Evolutionary conservation across 2,888 invertebrate species (phyloP), one percentile per base, ranked within the genome.

Genomic region (Dysmachus trigonus): DNA sequence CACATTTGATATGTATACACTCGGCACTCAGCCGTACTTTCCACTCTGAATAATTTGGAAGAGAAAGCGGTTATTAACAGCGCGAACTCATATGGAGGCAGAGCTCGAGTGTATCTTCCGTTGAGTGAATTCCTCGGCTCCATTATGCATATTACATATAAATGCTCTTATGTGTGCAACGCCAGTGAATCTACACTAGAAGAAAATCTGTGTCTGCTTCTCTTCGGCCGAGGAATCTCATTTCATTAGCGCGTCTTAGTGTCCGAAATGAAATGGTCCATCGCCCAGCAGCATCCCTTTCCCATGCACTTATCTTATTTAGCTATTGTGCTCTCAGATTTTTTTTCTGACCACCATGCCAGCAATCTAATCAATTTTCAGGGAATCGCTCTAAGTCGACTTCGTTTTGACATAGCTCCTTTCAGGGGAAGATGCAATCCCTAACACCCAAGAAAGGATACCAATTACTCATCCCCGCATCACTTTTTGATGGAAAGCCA

Each of bases 31-130:
- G 41, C 51, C 33, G 41, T 86, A 87, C 87, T 87, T 87, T 87
- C 87, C 87, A 87, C 85, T 87, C 87, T 87, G 86, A 87, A 87
- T 87, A 87, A 83, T 86, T 86, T 83, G 82, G 85, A 81, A 82
- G 87, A 87, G 87, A 87, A 87, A 87, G 87, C 87, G 86, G 81
- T 86, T 87, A 31, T 79, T 79, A 79, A 51, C 79, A 47, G 51
- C 51, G 27, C 79, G 30, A 27, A 51, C 27, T 79, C 79, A 51
- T 79, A 79, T 30, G 33, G 33, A 79, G 47, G 27, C 47, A 79
- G 41, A 79, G 31, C n/a, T 38, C 2, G 41, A 76, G 38, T 76
- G 35, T 76, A 18, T 62, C 62, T 62, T 79, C 51, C 79, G n/a
- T 31, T 47, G 8, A 51, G 7, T 79, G 51, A 79, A 27, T 79